These are phyloP conservation scores for Morus bassanus DNA, from an alignment of 2,797 vertebrate species.

Conservation along the genomic window DNA sequence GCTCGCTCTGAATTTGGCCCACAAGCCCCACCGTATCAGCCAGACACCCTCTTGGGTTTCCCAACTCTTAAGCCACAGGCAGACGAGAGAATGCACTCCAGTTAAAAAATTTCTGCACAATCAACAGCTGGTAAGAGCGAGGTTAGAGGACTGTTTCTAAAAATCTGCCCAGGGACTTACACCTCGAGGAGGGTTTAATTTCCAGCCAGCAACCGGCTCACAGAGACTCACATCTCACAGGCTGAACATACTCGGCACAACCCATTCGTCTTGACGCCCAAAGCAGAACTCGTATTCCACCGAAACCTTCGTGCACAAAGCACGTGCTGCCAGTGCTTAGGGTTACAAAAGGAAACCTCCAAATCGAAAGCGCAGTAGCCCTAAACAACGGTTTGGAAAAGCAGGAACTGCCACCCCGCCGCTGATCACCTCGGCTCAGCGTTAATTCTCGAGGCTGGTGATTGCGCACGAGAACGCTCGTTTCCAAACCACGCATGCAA, in stretches of 20 bases:
- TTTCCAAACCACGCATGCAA: accelerated
- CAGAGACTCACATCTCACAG: accelerated
- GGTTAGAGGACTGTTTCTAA: not conserved
- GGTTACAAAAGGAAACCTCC: not conserved
- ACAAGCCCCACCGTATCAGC: not conserved
- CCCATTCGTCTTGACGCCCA: not conserved
- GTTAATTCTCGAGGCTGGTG: not conserved
- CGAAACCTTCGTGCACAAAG: not conserved
- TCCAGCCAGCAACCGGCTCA: not conserved
- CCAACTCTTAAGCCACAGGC: not conserved
- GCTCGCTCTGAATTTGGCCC: accelerated
- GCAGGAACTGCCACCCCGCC: not conserved
- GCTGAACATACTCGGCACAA: not conserved
- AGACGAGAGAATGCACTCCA: accelerated
- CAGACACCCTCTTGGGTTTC: not conserved
- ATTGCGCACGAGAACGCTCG: accelerated
- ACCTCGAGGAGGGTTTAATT: not conserved
- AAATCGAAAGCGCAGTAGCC: accelerated
- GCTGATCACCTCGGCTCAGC: not conserved
- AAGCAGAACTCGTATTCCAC: accelerated
- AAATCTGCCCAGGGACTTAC: not conserved
- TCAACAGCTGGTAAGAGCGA: not conserved
- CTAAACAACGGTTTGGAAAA: not conserved
- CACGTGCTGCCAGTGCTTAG: accelerated
- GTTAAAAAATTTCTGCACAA: not conserved